Conservation (phyloP, 2,888 invertebrate genomes). For the Leucoptera coffeella region DNA sequence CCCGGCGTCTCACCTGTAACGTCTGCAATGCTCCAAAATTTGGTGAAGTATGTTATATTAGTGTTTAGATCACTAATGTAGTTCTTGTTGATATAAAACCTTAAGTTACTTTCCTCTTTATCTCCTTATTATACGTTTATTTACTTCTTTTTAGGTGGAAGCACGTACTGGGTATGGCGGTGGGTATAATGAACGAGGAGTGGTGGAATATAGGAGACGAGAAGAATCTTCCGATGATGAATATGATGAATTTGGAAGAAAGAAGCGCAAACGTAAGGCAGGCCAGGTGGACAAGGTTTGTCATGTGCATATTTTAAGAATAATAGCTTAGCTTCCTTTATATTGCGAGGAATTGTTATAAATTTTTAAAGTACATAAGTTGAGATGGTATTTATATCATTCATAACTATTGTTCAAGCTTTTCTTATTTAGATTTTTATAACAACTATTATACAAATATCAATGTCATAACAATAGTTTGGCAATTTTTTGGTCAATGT, state of each 20-base stretch:
- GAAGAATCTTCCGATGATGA: slow-evolving; percentile 87
- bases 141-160: slow-evolving; percentile 43
- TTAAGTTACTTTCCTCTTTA: too few relatives aligned
- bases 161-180: slow-evolving; percentile 78
- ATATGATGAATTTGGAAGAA: slow-evolving; percentile 87
- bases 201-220: slow-evolving; percentile 90
- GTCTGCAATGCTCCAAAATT: slow-evolving; percentile 98
- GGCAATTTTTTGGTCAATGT: too few relatives aligned
- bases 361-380: too few relatives aligned
- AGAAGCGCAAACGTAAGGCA: slow-evolving; percentile 49
- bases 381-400: too few relatives aligned
- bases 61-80: not conserved
- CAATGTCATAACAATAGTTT: too few relatives aligned
- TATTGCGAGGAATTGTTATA: too few relatives aligned
- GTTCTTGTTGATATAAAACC: not conserved
- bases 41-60: slow-evolving; percentile 68
- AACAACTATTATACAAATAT: too few relatives aligned
- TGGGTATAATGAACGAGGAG: slow-evolving; percentile 92
- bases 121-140: too few relatives aligned
- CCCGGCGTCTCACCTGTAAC: slow-evolving; percentile 90
- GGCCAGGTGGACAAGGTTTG: slow-evolving; percentile 18
- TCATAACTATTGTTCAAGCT: too few relatives aligned
- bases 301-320: too few relatives aligned
- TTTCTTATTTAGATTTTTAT: too few relatives aligned
- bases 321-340: too few relatives aligned